Conservation (phyloP, 2,888 invertebrate genomes). For the Eumerus sabulonum region DNA sequence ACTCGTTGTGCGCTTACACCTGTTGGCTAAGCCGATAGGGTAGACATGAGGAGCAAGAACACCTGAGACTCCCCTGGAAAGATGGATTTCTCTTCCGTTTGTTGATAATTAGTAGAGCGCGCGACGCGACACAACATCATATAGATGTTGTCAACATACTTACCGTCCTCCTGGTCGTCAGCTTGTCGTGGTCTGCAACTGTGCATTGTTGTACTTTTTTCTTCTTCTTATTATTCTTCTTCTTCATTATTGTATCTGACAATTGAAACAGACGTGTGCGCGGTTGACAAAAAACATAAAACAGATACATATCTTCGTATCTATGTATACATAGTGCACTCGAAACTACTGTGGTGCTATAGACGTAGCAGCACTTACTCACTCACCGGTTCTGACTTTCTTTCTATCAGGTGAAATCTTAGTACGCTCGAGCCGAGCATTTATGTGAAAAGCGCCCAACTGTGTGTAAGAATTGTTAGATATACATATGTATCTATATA, state of each 20-base stretch:
- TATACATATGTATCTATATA: too few species aligned
- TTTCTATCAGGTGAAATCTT: constrained; percentile 65
- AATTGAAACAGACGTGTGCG: constrained; percentile 54
- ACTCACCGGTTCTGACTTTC: constrained; percentile 51
- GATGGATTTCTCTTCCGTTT: constrained; percentile 64
- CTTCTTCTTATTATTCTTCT: constrained; percentile 10
- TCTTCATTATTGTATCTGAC: constrained; percentile 30
- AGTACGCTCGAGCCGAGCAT: constrained; percentile 38
- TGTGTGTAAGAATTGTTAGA: constrained; percentile 45
- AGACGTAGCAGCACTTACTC: constrained; percentile 24
- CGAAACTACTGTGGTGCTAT: constrained; percentile 33
- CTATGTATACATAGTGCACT: constrained; percentile 15
- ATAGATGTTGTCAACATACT: background rate
- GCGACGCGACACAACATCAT: constrained; percentile 52
- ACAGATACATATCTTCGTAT: background rate
- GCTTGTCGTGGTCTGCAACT: constrained; percentile 7
- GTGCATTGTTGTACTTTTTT: constrained; percentile 45
- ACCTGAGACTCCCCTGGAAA: constrained; percentile 45
- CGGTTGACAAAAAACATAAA: constrained; percentile 42
- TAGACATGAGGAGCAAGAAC: background rate
- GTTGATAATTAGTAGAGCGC: constrained; percentile 67
- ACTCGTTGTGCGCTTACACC: constrained; percentile 41
- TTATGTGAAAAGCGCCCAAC: constrained; percentile 66
- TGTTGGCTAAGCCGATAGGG: constrained; percentile 6
- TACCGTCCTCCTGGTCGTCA: constrained; percentile 7